Percentiles rank a stretch among this genome's conserved stretches.
Conservation (phyloP, 1,140 invertebrate species). For the Lycorma delicatula region DNA sequence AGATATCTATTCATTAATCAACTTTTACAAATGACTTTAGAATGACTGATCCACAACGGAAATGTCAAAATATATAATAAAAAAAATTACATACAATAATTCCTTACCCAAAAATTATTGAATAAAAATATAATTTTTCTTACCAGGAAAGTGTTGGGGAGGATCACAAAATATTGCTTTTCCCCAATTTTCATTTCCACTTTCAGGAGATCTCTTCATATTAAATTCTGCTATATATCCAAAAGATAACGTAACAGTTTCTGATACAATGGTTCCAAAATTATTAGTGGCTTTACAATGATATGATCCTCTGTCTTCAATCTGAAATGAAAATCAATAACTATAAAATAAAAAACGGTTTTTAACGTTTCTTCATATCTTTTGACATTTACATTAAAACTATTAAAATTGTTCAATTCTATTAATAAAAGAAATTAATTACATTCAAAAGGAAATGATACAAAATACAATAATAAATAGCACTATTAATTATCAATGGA, state of each 20-base stretch:
- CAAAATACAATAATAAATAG: too few species aligned
- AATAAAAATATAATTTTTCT: constrained; percentile 7
- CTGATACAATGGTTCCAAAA: constrained; percentile 81
- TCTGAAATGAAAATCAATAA: constrained; percentile 35
- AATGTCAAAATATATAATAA: not conserved
- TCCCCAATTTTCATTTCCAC: constrained; percentile 85
- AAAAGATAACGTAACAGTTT: constrained; percentile 79
- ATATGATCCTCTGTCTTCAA: constrained; percentile 74
- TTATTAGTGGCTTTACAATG: constrained; percentile 85
- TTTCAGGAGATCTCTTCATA: constrained; percentile 70
- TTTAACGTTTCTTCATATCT: not conserved
- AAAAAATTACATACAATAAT: not conserved
- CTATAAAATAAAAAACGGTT: constrained; percentile 16
- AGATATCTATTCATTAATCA: too few species aligned
- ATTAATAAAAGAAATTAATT: not conserved
- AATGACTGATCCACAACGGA: not conserved
- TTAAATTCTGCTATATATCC: constrained; percentile 90
- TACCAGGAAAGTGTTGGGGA: constrained; percentile 75
- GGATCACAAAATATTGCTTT: constrained; percentile 89
- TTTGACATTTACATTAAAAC: not conserved
- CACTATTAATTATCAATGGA: too few species aligned
- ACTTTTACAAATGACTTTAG: too few species aligned
- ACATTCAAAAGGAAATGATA: too few species aligned
- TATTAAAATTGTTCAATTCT: not conserved
- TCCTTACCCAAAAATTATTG: too few species aligned